phyloP scores from a whole-genome alignment of 2,888 invertebrate species.

The Desoria tigrina region DNA sequence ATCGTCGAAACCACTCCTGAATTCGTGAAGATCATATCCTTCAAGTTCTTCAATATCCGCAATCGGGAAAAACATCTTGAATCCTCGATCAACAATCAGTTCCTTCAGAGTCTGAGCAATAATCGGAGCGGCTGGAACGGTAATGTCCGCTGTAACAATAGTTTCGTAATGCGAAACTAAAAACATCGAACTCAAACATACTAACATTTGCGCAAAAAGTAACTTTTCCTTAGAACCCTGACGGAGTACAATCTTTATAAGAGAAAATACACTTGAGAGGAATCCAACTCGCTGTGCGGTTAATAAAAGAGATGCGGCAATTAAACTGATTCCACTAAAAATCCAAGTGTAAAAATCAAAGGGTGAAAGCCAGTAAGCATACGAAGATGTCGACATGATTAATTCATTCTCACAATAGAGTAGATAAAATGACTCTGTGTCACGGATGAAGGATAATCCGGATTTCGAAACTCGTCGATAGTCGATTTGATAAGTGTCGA shows the following conservation, averaged over 20 bases:
- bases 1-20: not conserved
- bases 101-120: not conserved
- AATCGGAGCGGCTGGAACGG: not conserved
- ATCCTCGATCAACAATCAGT: no score
- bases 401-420: not conserved
- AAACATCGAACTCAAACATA: not conserved
- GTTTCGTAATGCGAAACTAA: not conserved
- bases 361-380: not conserved
- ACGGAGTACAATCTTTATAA: not conserved
- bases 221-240: not conserved
- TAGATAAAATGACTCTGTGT: not conserved
- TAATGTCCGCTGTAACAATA: not conserved
- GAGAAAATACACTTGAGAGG: not conserved
- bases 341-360: not conserved
- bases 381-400: not conserved
- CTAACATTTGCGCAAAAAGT: not conserved
- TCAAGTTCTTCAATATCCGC: not conserved
- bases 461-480: not conserved
- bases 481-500: not conserved
- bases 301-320: not conserved
- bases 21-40: slow-evolving; percentile 3
- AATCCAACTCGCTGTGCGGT: not conserved
- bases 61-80: slow-evolving; percentile 1
- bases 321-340: not conserved
- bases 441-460: not conserved